These are phyloP conservation scores for Agrochola litura DNA, from an alignment of 2,888 invertebrate genomes.

Conservation along the genomic window DNA sequence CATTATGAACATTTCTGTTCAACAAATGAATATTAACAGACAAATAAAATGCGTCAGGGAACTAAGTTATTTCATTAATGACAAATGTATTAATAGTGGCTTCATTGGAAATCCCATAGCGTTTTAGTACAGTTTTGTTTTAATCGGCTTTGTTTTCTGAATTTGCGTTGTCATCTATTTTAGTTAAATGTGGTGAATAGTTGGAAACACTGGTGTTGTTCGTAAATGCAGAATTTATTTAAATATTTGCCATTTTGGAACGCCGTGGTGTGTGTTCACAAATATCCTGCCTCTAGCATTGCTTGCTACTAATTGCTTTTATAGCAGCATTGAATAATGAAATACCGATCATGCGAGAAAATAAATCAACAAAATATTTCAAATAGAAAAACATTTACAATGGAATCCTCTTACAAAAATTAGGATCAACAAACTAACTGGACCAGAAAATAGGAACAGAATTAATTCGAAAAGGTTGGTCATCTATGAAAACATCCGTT, in stretches of 20 bases:
- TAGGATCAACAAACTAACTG: slow-evolving; percentile 53
- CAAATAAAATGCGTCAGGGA: slow-evolving; percentile 57
- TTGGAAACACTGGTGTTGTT: slow-evolving; percentile 29
- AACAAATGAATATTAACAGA: slow-evolving; percentile 65
- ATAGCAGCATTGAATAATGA: slow-evolving; percentile 23
- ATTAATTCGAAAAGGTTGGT: slow-evolving; percentile 65
- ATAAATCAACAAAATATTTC: slow-evolving; percentile 28
- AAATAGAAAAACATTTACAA: slow-evolving; percentile 38
- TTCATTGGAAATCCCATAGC: slow-evolving; percentile 54
- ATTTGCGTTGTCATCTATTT: slow-evolving; percentile 46
- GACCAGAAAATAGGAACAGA: slow-evolving; percentile 53
- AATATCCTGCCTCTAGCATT: slow-evolving; percentile 6
- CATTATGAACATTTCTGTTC: slow-evolving; percentile 63
- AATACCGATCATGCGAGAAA: slow-evolving; percentile 15
- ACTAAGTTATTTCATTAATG: slow-evolving; percentile 53
- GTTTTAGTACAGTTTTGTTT: slow-evolving; percentile 51
- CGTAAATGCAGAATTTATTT: slow-evolving; percentile 39
- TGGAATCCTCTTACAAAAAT: slow-evolving; percentile 45
- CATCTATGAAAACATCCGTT: slow-evolving; percentile 64
- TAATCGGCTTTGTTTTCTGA: slow-evolving; percentile 54
- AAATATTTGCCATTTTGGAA: slow-evolving; percentile 40
- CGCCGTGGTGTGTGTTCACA: slow-evolving; percentile 15
- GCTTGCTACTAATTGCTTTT: slow-evolving; percentile 28
- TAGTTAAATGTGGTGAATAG: slow-evolving; percentile 37
- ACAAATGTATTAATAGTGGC: slow-evolving; percentile 48